These are phyloP conservation scores for Sebastes elongatus DNA, from an alignment of 2,797 vertebrate genomes.

Conservation along the genomic window DNA sequence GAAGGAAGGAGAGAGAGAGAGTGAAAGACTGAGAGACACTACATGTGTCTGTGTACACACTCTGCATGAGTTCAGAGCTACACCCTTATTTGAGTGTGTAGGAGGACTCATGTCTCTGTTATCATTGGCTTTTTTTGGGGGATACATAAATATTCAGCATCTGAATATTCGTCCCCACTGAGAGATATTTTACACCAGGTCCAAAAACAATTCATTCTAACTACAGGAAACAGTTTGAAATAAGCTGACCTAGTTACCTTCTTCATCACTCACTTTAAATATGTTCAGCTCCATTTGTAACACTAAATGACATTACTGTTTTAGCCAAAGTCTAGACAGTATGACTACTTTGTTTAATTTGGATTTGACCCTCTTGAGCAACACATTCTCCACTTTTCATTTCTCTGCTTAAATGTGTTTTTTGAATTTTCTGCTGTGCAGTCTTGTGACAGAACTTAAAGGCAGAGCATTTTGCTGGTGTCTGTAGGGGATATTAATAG, in stretches of 20 bases:
- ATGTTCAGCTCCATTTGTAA: slow-evolving; percentile 27
- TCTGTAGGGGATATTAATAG: slow-evolving; percentile 85
- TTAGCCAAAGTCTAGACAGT: slow-evolving; percentile 49
- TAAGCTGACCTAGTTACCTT: slow-evolving; percentile 16
- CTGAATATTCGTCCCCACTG: slow-evolving; percentile 28
- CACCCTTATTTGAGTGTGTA: slow-evolving; percentile 52
- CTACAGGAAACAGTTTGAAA: slow-evolving; percentile 45
- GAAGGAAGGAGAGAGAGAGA: slow-evolving; percentile 11
- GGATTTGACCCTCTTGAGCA: slow-evolving; percentile 15
- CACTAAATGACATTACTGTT: slow-evolving; percentile 21
- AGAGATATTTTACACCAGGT: slow-evolving; percentile 21
- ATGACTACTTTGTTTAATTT: slow-evolving; percentile 25
- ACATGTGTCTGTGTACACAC: slow-evolving; percentile 18
- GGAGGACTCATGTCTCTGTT: slow-evolving; percentile 48
- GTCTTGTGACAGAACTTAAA: slow-evolving; percentile 54
- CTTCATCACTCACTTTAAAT: slow-evolving; percentile 19
- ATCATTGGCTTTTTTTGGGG: slow-evolving; percentile 23
- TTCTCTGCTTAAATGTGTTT: slow-evolving; percentile 35
- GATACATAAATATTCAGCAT: slow-evolving; percentile 45
- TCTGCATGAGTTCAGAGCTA: slow-evolving; percentile 47
- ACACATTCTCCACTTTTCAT: slow-evolving; percentile 23
- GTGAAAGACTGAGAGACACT: slow-evolving; percentile 18
- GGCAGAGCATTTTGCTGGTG: slow-evolving; percentile 67
- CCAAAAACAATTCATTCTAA: slow-evolving; percentile 35
- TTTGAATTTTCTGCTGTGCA: slow-evolving; percentile 33